phyloP scores from a whole-genome alignment of 2,113 vertebrate species.

The Rana temporaria region DNA sequence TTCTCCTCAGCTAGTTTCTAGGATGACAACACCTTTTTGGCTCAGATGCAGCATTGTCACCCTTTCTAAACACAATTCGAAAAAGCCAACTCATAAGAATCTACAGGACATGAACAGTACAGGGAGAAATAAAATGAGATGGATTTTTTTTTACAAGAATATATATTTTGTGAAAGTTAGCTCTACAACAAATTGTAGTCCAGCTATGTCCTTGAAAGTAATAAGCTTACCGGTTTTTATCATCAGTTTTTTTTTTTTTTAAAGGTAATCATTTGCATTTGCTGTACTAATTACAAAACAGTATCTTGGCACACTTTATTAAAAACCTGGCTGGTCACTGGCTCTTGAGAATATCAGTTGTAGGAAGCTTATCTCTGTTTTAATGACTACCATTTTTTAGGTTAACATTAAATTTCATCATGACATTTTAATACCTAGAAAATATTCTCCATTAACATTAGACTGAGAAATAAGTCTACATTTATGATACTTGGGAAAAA shows the following conservation, averaged over 20 bases:
- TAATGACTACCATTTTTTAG: background rate
- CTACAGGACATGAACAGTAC: too few species aligned
- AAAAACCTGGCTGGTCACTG: background rate
- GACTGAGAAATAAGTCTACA: background rate
- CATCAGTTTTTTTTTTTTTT: too few species aligned
- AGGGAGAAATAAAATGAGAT: too few species aligned
- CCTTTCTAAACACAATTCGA: too few species aligned
- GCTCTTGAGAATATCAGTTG: background rate
- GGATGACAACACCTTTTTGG: too few species aligned
- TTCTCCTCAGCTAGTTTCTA: too few species aligned
- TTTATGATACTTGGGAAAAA: background rate
- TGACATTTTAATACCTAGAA: background rate
- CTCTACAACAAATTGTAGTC: background rate
- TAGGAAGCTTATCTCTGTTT: too few species aligned
- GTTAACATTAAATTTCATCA: background rate
- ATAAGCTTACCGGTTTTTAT: background rate
- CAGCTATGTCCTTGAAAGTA: background rate
- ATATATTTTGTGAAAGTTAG: too few species aligned
- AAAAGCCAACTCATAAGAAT: too few species aligned
- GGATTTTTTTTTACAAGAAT: too few species aligned
- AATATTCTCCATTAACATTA: background rate
- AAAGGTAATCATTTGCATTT: background rate
- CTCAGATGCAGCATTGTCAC: too few species aligned
- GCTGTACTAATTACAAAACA: conserved; percentile 3
- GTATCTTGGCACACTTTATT: background rate